Conservation (phyloP, 2,797 vertebrate species). For the Acropternis orthonyx region DNA sequence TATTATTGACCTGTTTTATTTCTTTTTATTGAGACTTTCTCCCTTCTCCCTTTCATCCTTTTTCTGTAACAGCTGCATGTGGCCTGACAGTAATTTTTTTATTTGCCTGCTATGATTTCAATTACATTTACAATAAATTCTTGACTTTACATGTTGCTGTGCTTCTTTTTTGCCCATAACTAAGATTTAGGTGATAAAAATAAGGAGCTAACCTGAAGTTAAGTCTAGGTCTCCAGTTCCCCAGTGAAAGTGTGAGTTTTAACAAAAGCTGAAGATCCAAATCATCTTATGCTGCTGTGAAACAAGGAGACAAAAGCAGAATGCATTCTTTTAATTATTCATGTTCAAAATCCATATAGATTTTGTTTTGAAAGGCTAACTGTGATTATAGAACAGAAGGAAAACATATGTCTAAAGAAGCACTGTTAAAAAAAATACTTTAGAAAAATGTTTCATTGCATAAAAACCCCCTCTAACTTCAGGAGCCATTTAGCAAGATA, state of each 20-base stretch:
- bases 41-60: background rate
- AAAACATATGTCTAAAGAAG: slow-evolving; percentile 59
- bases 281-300: background rate
- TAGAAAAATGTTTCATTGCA: slow-evolving; percentile 13
- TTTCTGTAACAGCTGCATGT: background rate
- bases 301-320: background rate
- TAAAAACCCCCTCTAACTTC: background rate
- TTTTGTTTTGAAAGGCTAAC: slow-evolving; percentile 61
- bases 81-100: background rate
- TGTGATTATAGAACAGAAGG: slow-evolving; percentile 65
- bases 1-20: background rate
- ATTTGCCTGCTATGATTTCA: background rate
- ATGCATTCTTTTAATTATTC: slow-evolving; percentile 19
- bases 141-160: background rate
- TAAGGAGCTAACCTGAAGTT: background rate
- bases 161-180: background rate
- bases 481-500: slow-evolving; percentile 41
- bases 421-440: slow-evolving; percentile 50
- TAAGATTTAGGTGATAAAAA: background rate
- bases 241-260: background rate
- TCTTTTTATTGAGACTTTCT: background rate
- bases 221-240: background rate
- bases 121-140: background rate
- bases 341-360: slow-evolving; percentile 47
- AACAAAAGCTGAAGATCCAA: background rate